Evolutionary conservation across 2,888 invertebrate species (phyloP), one percentile per base, ranked within the genome.

Genomic region (Lithosia quadra): DNA sequence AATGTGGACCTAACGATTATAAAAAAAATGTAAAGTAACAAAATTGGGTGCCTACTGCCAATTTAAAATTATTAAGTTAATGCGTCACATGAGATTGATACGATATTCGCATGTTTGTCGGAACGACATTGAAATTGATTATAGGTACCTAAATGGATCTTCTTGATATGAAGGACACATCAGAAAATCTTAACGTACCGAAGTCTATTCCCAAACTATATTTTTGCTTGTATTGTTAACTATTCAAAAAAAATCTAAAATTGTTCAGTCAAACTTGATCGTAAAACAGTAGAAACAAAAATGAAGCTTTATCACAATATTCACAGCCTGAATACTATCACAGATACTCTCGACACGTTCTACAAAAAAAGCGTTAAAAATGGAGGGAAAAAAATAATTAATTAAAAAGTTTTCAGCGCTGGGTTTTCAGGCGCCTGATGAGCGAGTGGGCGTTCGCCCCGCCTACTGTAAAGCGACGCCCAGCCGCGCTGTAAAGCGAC

Each of bases 401-500:
- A 80, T 78, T 80, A 77, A 76, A 80, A 79, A 76, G 65, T 70
- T 78, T 64, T 75, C 74, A 78, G 69, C 68, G 72, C 76, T 56
- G 56, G 74, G 75, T 82, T 75, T 76, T 83, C 81, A 83, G 70
- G 74, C 80, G 73, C 78, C 84, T 91, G 84, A 88, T 89, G 83
- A 89, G 86, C 86, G 90, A 64, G 81, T 88, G 88, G 90, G 89
- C 90, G 90, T 88, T 86, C 82, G 78, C 80, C 83, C 86, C 91
- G 90, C 91, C 90, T 88, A 79, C 91, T 93, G 83, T 82, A 87
- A 61, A 93, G 94, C 88, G 93, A 91, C 94, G 93, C 94, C 94
- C 94, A 90, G 86, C 64, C 53, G 61, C 89, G 90, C 94, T 94
- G 71, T 87, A 88, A 63, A 94, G 94, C 91, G 93, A 88, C 92